phyloP scores from a whole-genome alignment of 2,888 invertebrate species.

The Brenthis hecate region DNA sequence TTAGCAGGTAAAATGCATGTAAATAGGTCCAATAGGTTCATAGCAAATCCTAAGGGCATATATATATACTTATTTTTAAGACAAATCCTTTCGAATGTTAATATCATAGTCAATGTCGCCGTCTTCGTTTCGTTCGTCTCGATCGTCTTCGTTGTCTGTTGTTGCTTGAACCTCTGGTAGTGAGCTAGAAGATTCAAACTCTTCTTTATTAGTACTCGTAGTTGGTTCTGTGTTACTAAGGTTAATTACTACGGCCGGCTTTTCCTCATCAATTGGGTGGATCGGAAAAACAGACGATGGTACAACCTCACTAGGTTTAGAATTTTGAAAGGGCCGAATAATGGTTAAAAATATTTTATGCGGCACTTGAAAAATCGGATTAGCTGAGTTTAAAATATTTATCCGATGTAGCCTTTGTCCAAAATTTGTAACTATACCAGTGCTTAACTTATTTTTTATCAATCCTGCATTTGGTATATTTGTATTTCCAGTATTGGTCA shows the following conservation, averaged over 20 bases:
- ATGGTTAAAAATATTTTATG: neutral
- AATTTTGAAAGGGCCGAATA: neutral
- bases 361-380: neutral
- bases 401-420: conserved; percentile 11
- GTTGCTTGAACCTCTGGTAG: neutral
- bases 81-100: conserved; percentile 1
- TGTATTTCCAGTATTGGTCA: neutral
- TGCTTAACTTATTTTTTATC: neutral
- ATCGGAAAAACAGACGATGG: neutral
- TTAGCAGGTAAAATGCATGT: too few relatives aligned
- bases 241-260: neutral
- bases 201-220: too few relatives aligned
- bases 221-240: neutral
- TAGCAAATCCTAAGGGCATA: neutral
- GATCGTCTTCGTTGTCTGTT: neutral
- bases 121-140: too few relatives aligned
- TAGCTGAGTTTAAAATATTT: neutral
- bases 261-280: neutral
- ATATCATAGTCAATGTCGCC: conserved; percentile 4
- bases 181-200: too few relatives aligned
- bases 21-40: neutral
- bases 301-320: neutral
- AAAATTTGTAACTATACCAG: neutral
- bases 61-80: neutral
- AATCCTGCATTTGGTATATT: neutral